Base-by-base conservation (phyloP, 2,113 vertebrate species). In the Neotoma lepida region DNA sequence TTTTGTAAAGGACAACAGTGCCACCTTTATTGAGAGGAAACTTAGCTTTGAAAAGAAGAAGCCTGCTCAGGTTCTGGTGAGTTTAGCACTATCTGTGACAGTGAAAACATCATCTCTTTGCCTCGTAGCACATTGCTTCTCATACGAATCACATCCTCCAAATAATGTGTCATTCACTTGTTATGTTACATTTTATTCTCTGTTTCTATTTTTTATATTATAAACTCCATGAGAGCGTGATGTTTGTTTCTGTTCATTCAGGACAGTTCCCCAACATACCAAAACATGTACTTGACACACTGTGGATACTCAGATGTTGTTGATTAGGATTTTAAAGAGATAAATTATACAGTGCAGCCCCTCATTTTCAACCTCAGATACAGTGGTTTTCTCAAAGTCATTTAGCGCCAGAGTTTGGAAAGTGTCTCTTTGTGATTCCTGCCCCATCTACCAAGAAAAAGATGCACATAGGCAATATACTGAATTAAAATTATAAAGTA, bases 11-110 rank as follows among this genome's bases (percentile, higher is more conserved):
- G 99, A 99, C 54, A 99, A 99, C 77, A 97, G 92, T 85, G 86
- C 90, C 76, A 98, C 98, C 13, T 99, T 99, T 97, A 99, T 99
- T 97, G 99, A 99, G 96, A 98, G 99, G 89, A 99, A 99, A 98
- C 98, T 99, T 97, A 99, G 99, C 98, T 98, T 99, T 95, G 99
- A 99, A 97, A 99, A 98, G 97, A 99, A 98, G 98, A 99, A 99
- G 97, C 86, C 96, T 56, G 64, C 91, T 74, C 97, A 97, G 91
- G 93, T 86, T 71, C 93, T 2, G 51, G 99, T 99, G 97, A 98
- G 98, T 97, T 87, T 71, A 26, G 12, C n/a, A 92, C 63, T 7
- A 39, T 35, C 70, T 4, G 2, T 35, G 63, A 54, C 41, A 39
- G 4, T 51, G 56, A 71, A 28, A 26, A 24, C 17, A 15, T 15